Conservation (phyloP, 2,888 invertebrate genomes). For the Cryptocephalus moraei region DNA sequence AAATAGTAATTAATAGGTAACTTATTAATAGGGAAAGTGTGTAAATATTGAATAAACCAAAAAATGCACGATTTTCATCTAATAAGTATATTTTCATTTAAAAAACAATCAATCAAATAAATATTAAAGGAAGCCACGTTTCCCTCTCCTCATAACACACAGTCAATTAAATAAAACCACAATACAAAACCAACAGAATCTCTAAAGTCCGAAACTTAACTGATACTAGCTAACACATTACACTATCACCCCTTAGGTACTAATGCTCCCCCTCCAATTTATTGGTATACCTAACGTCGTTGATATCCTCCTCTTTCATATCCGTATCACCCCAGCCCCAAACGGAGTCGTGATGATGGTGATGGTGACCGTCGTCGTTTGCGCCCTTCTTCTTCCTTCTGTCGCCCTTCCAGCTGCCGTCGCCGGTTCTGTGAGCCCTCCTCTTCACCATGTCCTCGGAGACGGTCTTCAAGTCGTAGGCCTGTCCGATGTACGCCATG, state of each 20-base stretch:
- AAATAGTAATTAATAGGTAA: too few relatives aligned
- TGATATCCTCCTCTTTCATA: conserved; percentile 56
- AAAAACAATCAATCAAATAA: too few relatives aligned
- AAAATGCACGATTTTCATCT: too few relatives aligned
- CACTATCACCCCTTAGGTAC: not conserved
- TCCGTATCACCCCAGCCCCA: conserved; percentile 83
- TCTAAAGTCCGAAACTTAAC: not conserved
- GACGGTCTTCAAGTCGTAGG: conserved; percentile 73
- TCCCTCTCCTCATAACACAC: too few relatives aligned
- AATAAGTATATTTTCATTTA: too few relatives aligned
- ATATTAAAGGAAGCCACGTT: too few relatives aligned
- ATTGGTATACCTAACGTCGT: conserved; percentile 22
- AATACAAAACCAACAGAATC: not conserved
- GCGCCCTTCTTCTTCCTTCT: conserved; percentile 2
- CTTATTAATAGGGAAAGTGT: too few relatives aligned
- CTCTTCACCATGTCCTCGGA: conserved; percentile 58
- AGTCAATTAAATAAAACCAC: too few relatives aligned
- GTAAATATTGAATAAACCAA: too few relatives aligned
- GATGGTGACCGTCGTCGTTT: conserved; percentile 34
- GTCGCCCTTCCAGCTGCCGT: conserved; percentile 12
- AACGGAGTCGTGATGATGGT: conserved; percentile 43
- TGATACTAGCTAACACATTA: not conserved
- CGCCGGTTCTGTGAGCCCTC: conserved; percentile 40
- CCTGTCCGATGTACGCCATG: conserved; percentile 52
- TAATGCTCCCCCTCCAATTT: conserved; percentile 16